Evolutionary conservation across 1,140 invertebrate species (phyloP).

Genomic region (Drosophila baimaii): DNA sequence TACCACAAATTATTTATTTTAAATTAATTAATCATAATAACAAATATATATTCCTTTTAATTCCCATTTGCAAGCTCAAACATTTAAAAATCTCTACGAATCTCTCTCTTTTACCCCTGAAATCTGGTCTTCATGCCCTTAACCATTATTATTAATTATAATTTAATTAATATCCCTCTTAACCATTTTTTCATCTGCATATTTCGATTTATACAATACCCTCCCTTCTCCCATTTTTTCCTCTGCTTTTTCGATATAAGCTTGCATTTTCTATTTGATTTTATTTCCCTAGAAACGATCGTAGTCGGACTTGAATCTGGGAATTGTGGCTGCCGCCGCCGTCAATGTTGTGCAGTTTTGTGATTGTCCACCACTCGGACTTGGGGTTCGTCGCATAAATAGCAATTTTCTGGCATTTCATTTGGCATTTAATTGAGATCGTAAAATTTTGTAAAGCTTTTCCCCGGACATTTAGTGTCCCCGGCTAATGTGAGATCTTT

Average conservation of each 20-base stretch:
- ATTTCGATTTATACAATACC: constrained; percentile 16
- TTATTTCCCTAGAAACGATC: constrained; percentile 79
- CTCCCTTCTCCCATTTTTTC: not conserved
- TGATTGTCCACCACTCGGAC: constrained; percentile 47
- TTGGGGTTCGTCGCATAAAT: constrained; percentile 72
- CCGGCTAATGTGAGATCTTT: constrained; percentile 76
- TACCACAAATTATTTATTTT: not conserved
- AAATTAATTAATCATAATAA: not conserved
- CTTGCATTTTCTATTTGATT: constrained; percentile 71
- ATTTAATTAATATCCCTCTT: not conserved
- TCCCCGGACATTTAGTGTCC: constrained; percentile 66
- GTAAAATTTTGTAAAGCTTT: constrained; percentile 83
- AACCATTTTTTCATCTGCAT: constrained; percentile 9
- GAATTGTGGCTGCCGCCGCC: constrained; percentile 19
- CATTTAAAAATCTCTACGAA: not conserved
- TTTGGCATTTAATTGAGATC: constrained; percentile 83
- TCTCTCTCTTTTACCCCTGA: accelerated
- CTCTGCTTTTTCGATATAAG: constrained; percentile 17
- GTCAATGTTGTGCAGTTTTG: constrained; percentile 30
- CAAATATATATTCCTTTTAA: not conserved
- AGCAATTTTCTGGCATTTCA: constrained; percentile 83
- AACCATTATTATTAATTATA: not conserved
- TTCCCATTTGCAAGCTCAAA: too few relatives aligned
- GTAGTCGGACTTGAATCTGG: constrained; percentile 25
- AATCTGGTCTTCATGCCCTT: not conserved